phyloP scores from a whole-genome alignment of 2,797 vertebrate species.

The Microchirus variegatus region DNA sequence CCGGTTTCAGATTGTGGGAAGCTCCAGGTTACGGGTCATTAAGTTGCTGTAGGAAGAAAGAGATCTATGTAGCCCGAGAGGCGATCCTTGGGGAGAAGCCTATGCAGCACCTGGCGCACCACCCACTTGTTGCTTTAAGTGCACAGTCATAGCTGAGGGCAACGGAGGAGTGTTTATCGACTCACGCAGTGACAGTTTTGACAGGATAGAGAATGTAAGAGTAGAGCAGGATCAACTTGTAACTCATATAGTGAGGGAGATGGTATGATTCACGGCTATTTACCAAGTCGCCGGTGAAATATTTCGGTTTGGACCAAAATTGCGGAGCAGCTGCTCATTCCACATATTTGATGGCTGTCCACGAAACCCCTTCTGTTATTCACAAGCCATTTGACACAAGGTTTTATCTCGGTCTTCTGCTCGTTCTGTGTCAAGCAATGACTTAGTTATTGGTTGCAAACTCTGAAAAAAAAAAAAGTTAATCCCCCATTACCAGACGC shows the following conservation, averaged over 20 bases:
- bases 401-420: neutral
- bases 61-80: slow-evolving; percentile 9
- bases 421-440: no score
- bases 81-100: neutral
- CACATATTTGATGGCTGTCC: no score
- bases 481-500: no score
- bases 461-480: neutral
- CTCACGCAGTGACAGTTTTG: neutral
- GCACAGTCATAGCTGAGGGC: neutral
- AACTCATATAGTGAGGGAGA: no score
- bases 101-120: neutral
- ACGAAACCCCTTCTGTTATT: neutral
- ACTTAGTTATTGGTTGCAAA: neutral
- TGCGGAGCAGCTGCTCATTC: neutral
- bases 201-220: neutral
- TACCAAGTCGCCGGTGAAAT: neutral
- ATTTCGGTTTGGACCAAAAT: neutral
- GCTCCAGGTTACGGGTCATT: slow-evolving; percentile 1
- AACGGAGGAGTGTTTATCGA: neutral
- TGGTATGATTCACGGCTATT: neutral
- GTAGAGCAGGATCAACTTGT: no score
- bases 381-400: neutral
- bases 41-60: neutral
- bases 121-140: slow-evolving; percentile 1
- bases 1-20: neutral